These are phyloP conservation scores for Tipula lateralis DNA, from an alignment of 2,888 invertebrate genomes.

Conservation along the genomic window DNA sequence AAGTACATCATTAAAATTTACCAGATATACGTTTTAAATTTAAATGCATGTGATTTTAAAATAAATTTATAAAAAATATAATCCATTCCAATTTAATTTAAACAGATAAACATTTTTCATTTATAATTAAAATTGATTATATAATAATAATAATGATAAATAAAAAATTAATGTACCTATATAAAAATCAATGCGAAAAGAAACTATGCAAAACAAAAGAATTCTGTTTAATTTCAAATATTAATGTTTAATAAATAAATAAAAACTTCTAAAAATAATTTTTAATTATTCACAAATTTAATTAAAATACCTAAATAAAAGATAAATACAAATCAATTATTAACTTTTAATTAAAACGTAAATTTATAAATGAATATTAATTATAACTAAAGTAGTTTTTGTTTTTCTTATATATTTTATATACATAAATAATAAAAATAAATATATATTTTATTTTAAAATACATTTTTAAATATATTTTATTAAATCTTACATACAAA, in stretches of 20 bases:
- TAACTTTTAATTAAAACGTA: neutral
- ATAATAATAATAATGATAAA: neutral
- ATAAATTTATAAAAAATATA: neutral
- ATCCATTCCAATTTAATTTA: conserved; percentile 12
- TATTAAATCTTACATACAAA: neutral
- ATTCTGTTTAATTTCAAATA: neutral
- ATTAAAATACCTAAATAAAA: neutral
- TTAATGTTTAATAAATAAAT: neutral
- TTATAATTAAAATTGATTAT: conserved; percentile 1
- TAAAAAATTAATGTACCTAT: neutral
- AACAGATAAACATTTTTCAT: neutral
- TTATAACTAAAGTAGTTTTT: neutral
- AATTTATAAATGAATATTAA: neutral
- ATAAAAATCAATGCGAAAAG: neutral
- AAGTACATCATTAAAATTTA: neutral
- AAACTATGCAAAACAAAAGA: neutral
- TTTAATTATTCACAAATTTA: neutral
- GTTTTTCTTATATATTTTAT: neutral
- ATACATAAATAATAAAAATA: neutral
- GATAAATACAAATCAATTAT: neutral
- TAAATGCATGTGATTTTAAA: conserved; percentile 27
- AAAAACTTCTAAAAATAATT: neutral
- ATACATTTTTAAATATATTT: neutral
- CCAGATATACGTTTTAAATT: neutral
- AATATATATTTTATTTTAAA: neutral